Base-by-base conservation (phyloP, 1,140 invertebrate genomes). In the Vollenhovia emeryi region DNA sequence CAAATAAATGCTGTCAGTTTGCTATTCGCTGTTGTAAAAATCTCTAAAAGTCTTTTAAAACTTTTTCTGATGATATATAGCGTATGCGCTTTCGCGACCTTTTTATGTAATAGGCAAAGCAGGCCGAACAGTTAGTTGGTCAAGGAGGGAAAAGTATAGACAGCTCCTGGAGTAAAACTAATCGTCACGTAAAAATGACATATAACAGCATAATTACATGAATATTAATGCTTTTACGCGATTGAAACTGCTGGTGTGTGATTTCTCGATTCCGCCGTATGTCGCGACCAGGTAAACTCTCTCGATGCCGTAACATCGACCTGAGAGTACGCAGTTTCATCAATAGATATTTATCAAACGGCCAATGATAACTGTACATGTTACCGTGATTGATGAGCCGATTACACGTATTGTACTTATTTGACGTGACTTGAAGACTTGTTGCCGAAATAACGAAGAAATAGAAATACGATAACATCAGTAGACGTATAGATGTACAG, bases 191-290 rank as follows among this genome's bases (percentile, higher is more conserved):
- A 79, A 79, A 79, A 68, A 79, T 66, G 24, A n/a, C 15, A 71
- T 59, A 18, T 73, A 71, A 73, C 36, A 43, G 50, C 45, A 27
- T 57, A 64, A 82, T 82, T 73, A 73, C 50, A 82, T 82, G 78
- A 80, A 80, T 80, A 80, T 80, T 80, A 71, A 80, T 80, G 36
- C 11, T 18, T 11, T 43, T 11, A 3, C 36, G 36, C n/a, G 36
- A 71, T 55, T 71, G 64, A 71, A 80, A 80, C 43, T 27, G 33
- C n/a, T 43, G 75, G 30, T 50, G n/a, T 60, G 2, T 8, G 60
- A 52, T 82, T 52, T 82, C 52, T 82, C 27, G 36, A 43, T 57
- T 80, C 21, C 52, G 13, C n/a, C 40, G 11, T 57, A 21, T 71
- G 64, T 82, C 66, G n/a, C 18, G 64, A 71, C 33, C 48, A 24